Evolutionary conservation across 2,797 vertebrate genomes (phyloP).

Genomic region (Borostomias antarcticus): DNA sequence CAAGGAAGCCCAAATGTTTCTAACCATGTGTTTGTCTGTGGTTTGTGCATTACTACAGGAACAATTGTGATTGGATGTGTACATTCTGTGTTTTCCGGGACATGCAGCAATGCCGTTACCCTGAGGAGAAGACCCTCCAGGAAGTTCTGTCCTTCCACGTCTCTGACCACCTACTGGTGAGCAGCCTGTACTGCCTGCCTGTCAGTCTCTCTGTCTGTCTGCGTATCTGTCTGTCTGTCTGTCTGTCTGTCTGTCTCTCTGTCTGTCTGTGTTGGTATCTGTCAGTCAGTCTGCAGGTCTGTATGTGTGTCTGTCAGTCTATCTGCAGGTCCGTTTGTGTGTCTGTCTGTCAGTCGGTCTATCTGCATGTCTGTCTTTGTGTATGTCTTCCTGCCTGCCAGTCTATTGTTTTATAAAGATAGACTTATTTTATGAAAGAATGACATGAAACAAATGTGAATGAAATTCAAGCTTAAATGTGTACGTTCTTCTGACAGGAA

Average conservation of each 20-base stretch:
- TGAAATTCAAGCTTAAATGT: neutral
- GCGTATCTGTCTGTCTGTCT: neutral
- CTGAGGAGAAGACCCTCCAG: slow-evolving; percentile 5
- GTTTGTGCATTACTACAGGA: slow-evolving; percentile 50
- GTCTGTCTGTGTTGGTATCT: neutral
- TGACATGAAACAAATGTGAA: no score
- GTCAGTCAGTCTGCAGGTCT: neutral
- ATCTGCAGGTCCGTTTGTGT: neutral
- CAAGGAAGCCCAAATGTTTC: no score
- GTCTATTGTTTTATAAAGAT: no score
- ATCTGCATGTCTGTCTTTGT: no score
- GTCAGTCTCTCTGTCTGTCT: neutral
- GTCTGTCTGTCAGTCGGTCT: neutral
- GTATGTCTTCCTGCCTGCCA: neutral
- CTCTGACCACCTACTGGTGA: slow-evolving; percentile 56
- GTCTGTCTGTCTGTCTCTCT: neutral
- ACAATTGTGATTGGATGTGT: slow-evolving; percentile 55
- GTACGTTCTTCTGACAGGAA: slow-evolving; percentile 26
- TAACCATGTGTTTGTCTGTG: slow-evolving; percentile 19
- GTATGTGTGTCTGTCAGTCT: slow-evolving; percentile 1
- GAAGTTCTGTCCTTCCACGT: slow-evolving; percentile 26
- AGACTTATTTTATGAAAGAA: no score
- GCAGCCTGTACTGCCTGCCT: neutral
- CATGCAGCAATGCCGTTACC: neutral
- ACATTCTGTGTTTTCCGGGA: slow-evolving; percentile 63